A percentile compares a stretch with the other conserved stretches of the same genome.
Evolutionary conservation across 2,888 invertebrate species (phyloP).

Genomic region (Scotopteryx bipunctaria): DNA sequence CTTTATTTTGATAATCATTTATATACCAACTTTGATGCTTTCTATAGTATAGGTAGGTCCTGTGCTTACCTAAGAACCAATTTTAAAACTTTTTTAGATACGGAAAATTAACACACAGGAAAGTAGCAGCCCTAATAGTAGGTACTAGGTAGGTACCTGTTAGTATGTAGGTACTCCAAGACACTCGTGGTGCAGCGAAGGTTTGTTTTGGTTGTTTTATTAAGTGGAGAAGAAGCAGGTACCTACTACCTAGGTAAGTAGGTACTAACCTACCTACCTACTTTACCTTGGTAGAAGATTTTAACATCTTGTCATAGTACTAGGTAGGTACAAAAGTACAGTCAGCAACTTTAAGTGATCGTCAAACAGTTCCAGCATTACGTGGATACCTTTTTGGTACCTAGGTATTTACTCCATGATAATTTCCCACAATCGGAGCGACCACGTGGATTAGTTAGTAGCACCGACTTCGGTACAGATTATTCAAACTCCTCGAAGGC

Average conservation of each 20-base stretch:
- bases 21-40: too few relatives aligned
- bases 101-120: too few relatives aligned
- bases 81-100: too few relatives aligned
- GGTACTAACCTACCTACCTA: not conserved
- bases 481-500: constrained; percentile 25
- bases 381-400: not conserved
- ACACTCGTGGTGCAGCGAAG: too few relatives aligned
- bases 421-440: constrained; percentile 5
- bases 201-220: too few relatives aligned
- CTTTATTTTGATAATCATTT: too few relatives aligned
- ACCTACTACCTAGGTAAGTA: not conserved
- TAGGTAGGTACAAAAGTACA: not conserved
- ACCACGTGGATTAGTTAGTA: constrained; percentile 25
- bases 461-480: constrained; percentile 22
- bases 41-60: too few relatives aligned
- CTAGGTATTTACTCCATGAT: constrained; percentile 1
- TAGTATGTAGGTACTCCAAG: not conserved
- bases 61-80: too few relatives aligned
- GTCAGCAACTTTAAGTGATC: not conserved
- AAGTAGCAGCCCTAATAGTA: too few relatives aligned
- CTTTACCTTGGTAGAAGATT: too few relatives aligned
- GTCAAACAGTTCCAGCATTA: not conserved
- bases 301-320: too few relatives aligned
- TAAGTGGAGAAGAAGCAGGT: not conserved
- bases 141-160: too few relatives aligned